Percentiles rank a stretch among this genome's conserved stretches.
phyloP scores from a whole-genome alignment of 1,140 invertebrate species.

The Dendrolimus kikuchii region DNA sequence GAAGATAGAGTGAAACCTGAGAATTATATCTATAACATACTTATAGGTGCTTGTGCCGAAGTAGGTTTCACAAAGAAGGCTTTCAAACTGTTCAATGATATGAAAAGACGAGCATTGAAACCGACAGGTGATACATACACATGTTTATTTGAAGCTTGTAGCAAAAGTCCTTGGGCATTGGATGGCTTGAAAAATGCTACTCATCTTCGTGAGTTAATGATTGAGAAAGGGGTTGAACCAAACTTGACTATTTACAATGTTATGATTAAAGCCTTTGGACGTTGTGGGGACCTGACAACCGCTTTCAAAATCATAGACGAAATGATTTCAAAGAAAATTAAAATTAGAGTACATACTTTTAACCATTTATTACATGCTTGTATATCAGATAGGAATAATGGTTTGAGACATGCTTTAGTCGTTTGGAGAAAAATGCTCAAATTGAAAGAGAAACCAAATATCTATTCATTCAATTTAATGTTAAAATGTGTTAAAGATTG shows the following conservation, averaged over 20 bases:
- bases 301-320: constrained; percentile 89
- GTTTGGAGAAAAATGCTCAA: constrained; percentile 89
- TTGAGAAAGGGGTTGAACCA: constrained; percentile 77
- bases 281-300: constrained; percentile 81
- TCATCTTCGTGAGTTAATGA: constrained; percentile 78
- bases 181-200: constrained; percentile 78
- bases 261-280: constrained; percentile 93
- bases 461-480: constrained; percentile 87
- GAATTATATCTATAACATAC: constrained; percentile 83
- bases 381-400: constrained; percentile 82
- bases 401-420: constrained; percentile 84
- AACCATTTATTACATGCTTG: constrained; percentile 89
- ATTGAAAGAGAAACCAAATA: constrained; percentile 76
- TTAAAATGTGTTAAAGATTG: constrained; percentile 85
- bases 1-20: constrained; percentile 84
- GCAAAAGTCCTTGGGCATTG: constrained; percentile 80
- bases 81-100: constrained; percentile 85
- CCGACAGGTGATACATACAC: constrained; percentile 83
- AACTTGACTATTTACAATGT: constrained; percentile 88
- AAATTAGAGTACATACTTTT: constrained; percentile 79
- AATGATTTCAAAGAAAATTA: constrained; percentile 80
- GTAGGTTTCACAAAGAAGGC: constrained; percentile 89
- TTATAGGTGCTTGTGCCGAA: constrained; percentile 85
- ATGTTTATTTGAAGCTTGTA: constrained; percentile 90
- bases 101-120: constrained; percentile 82